Conservation (phyloP, 2,797 vertebrate species). For the Cryptoblepharus egeriae region DNA sequence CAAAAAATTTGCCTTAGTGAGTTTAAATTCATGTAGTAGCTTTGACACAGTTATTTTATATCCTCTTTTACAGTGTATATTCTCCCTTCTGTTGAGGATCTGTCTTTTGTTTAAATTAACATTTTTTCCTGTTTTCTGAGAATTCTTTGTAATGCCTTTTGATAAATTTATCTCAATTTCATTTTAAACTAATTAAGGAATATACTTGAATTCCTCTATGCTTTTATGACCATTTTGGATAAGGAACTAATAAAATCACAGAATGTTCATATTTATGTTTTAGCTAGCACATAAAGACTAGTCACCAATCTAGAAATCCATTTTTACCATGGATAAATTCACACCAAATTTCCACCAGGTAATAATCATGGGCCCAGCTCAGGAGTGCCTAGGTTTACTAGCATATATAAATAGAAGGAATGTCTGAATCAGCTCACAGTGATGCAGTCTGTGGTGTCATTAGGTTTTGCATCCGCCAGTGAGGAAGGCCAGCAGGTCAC, state of each 20-base stretch:
- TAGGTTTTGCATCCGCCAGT: too few species aligned
- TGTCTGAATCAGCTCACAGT: background rate
- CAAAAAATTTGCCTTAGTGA: conserved; percentile 94
- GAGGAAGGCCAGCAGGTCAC: too few species aligned
- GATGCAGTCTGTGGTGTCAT: too few species aligned
- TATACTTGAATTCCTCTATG: background rate
- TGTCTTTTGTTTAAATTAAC: background rate
- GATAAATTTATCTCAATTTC: background rate
- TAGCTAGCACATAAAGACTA: too few species aligned
- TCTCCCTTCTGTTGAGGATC: background rate
- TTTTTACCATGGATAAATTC: background rate
- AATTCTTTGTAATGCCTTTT: background rate
- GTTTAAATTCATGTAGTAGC: conserved; percentile 51
- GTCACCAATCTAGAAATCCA: too few species aligned
- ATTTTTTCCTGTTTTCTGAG: background rate
- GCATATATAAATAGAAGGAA: background rate
- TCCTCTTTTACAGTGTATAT: background rate
- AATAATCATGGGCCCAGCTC: background rate
- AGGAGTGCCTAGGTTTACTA: background rate
- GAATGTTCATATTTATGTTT: background rate
- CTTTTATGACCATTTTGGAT: background rate
- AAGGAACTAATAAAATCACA: background rate
- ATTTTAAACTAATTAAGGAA: background rate
- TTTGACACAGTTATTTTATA: background rate
- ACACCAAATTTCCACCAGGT: background rate